phyloP scores from a whole-genome alignment of 2,797 vertebrate genomes.

The Anabas testudineus region DNA sequence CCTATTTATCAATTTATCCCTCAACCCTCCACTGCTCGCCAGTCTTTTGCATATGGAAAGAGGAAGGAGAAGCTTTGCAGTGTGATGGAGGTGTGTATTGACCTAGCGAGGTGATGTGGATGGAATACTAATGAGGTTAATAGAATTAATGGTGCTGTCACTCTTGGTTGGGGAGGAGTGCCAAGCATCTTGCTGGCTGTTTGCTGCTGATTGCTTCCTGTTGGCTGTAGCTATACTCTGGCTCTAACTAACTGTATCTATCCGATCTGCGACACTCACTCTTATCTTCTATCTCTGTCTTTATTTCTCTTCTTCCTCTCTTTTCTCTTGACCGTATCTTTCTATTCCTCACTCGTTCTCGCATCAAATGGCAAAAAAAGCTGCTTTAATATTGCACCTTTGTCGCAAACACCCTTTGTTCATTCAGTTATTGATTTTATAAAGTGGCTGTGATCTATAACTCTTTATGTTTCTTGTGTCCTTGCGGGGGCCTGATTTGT shows the following conservation, averaged over 20 bases:
- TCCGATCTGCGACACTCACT: constrained; percentile 1
- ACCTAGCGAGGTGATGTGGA: constrained; percentile 64
- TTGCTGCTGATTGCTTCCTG: constrained; percentile 55
- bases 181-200: constrained; percentile 43
- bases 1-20: constrained; percentile 55
- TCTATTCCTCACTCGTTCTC: constrained; percentile 12
- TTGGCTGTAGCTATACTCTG: constrained; percentile 31
- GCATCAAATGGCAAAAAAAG: constrained; percentile 43
- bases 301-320: background rate
- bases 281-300: constrained; percentile 16
- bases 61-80: constrained; percentile 53
- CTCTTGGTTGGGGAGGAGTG: constrained; percentile 61
- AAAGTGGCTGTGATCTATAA: constrained; percentile 75
- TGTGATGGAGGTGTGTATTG: constrained; percentile 77
- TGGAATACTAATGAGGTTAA: constrained; percentile 79
- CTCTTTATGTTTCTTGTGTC: constrained; percentile 56
- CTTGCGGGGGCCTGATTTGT: constrained; percentile 49
- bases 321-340: background rate
- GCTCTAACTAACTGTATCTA: constrained; percentile 20
- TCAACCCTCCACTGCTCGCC: constrained; percentile 39
- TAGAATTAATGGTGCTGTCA: constrained; percentile 82
- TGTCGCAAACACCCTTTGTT: constrained; percentile 63
- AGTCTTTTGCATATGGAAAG: constrained; percentile 50
- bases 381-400: constrained; percentile 49
- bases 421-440: constrained; percentile 70